Conservation (phyloP, 2,113 vertebrate species). For the Apeltes quadracus region DNA sequence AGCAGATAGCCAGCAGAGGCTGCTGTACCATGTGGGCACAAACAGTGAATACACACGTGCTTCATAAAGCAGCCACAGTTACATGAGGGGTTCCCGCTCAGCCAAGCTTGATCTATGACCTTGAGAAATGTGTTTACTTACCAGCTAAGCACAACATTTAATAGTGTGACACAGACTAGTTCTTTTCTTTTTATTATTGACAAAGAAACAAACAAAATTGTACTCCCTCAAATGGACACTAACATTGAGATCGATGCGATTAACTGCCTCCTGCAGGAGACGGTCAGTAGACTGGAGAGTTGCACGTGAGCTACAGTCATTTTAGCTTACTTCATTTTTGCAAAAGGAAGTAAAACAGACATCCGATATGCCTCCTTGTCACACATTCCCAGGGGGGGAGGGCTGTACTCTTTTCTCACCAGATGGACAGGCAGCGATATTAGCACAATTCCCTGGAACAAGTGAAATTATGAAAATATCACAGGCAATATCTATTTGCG, state of each 20-base stretch:
- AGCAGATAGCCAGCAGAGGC: conserved; percentile 28
- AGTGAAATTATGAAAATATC: not conserved
- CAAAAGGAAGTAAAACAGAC: conserved; percentile 3
- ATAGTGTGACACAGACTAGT: not conserved
- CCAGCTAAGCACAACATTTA: conserved; percentile 16
- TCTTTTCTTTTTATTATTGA: not conserved
- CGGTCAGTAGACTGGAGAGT: not conserved
- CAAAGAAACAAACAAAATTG: too few species aligned
- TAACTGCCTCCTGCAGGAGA: not conserved
- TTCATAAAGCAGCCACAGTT: conserved; percentile 36
- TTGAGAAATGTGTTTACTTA: conserved; percentile 18
- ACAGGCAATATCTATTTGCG: not conserved
- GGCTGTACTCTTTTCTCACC: not conserved
- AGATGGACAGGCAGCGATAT: conserved; percentile 4
- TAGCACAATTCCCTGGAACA: not conserved
- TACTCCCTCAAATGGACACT: too few species aligned
- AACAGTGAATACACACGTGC: conserved; percentile 41
- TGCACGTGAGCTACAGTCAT: conserved; percentile 7
- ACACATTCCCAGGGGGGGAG: not conserved
- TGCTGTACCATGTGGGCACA: conserved; percentile 15
- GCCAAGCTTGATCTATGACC: conserved; percentile 53
- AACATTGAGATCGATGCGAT: not conserved
- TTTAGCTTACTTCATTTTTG: conserved; percentile 7
- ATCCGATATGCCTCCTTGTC: not conserved
- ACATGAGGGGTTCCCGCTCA: conserved; percentile 40